Conservation (phyloP, 2,113 vertebrate species). For the Fukomys damarensis region DNA sequence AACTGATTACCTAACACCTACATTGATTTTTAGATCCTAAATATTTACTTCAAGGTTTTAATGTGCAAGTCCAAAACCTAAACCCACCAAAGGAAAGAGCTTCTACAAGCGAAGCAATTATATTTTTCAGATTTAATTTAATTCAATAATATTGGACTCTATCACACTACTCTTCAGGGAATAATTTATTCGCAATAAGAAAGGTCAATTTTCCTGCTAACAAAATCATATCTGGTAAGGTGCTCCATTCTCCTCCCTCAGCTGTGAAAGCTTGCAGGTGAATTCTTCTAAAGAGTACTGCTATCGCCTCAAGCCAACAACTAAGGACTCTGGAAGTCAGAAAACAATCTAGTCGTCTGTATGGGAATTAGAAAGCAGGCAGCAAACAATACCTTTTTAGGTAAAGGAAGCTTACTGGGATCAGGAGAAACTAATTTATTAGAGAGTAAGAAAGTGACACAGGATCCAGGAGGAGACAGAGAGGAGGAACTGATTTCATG, state of each 20-base stretch:
- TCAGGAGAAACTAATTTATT: constrained; percentile 33
- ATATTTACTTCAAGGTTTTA: not conserved
- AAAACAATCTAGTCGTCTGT: not conserved
- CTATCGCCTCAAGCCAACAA: not conserved
- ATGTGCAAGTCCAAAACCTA: not conserved
- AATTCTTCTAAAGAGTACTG: not conserved
- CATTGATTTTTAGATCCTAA: not conserved
- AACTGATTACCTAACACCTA: not conserved
- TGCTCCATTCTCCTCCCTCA: not conserved
- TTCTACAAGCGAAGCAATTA: not conserved
- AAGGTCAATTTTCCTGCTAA: not conserved
- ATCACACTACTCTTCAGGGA: not conserved
- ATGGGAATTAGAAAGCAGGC: constrained; percentile 1
- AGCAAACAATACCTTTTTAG: constrained; percentile 32
- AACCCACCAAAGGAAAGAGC: not conserved
- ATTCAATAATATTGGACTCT: not conserved
- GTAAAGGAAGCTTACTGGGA: not conserved
- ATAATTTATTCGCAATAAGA: constrained; percentile 17
- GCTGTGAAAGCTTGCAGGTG: not conserved
- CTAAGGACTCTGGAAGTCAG: not conserved
- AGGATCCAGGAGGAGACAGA: not conserved
- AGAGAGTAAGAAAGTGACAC: not conserved
- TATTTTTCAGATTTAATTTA: constrained; percentile 16
- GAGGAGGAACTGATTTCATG: not conserved
- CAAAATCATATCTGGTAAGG: not conserved